Conservation (phyloP, 2,888 invertebrate species). For the Tetanocera ferruginea region DNA sequence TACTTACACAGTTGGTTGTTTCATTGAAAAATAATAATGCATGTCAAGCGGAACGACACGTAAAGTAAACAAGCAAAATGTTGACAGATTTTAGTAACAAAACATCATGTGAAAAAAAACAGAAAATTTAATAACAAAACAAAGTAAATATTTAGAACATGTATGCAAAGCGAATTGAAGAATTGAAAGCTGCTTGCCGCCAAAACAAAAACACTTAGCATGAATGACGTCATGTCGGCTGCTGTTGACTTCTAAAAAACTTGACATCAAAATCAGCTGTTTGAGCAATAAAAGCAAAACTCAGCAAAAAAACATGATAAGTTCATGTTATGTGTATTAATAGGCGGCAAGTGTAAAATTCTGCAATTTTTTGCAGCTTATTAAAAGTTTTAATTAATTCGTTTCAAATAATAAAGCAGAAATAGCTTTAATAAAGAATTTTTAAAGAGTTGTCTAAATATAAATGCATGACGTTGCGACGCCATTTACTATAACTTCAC, state of each 20-base stretch:
- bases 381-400: no score
- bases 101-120: background rate
- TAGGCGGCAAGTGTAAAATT: background rate
- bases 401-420: no score
- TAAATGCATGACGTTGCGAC: background rate
- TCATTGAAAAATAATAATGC: background rate
- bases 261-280: slow-evolving; percentile 11
- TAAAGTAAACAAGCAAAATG: slow-evolving; percentile 13
- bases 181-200: background rate
- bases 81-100: background rate
- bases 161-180: background rate
- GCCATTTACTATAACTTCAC: background rate
- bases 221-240: slow-evolving; percentile 5
- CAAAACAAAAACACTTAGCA: background rate
- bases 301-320: background rate
- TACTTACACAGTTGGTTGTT: slow-evolving; percentile 23
- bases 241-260: background rate
- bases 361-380: no score
- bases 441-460: background rate
- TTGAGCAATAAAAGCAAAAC: background rate
- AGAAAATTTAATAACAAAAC: slow-evolving; percentile 5
- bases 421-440: no score
- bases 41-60: slow-evolving; percentile 21
- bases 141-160: background rate
- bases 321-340: background rate